Conservation (phyloP, 2,888 invertebrate species). For the Lycocerus yunnanus region DNA sequence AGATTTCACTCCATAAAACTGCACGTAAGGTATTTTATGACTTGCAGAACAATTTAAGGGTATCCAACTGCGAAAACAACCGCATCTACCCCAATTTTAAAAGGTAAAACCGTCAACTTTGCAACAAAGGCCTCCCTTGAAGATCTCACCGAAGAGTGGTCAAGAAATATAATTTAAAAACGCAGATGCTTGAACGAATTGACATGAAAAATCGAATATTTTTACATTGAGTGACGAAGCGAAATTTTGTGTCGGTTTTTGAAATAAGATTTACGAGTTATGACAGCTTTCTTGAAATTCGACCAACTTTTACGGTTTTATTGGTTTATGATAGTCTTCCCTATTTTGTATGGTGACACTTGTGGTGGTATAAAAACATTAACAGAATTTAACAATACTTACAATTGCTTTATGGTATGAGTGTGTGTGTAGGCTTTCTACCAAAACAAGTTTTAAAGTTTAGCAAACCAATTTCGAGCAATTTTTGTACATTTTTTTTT, state of each 20-base stretch:
- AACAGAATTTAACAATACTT: slow-evolving; percentile 5
- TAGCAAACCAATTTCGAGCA: background rate
- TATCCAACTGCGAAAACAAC: slow-evolving; percentile 54
- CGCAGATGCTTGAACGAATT: slow-evolving; percentile 43
- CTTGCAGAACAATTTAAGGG: slow-evolving; percentile 32
- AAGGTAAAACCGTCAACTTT: slow-evolving; percentile 46
- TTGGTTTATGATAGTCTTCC: slow-evolving; percentile 29
- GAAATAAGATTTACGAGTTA: slow-evolving; percentile 31
- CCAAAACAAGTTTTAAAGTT: background rate
- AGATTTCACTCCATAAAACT: slow-evolving; percentile 6
- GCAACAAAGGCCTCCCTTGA: slow-evolving; percentile 47
- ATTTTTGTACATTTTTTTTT: background rate
- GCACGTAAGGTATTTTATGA: slow-evolving; percentile 11
- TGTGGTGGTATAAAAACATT: slow-evolving; percentile 26
- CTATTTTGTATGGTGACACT: slow-evolving; percentile 21
- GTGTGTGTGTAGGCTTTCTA: background rate
- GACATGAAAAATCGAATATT: slow-evolving; percentile 38
- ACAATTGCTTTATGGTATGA: background rate
- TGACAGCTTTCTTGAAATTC: slow-evolving; percentile 30
- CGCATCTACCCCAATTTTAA: slow-evolving; percentile 46
- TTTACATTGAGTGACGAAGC: slow-evolving; percentile 36
- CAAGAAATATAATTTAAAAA: slow-evolving; percentile 39
- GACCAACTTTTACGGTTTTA: slow-evolving; percentile 22
- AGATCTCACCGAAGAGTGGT: slow-evolving; percentile 41
- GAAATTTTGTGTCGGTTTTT: slow-evolving; percentile 24